phyloP scores from a whole-genome alignment of 2,113 vertebrate species.

The Pterophyllum scalare region DNA sequence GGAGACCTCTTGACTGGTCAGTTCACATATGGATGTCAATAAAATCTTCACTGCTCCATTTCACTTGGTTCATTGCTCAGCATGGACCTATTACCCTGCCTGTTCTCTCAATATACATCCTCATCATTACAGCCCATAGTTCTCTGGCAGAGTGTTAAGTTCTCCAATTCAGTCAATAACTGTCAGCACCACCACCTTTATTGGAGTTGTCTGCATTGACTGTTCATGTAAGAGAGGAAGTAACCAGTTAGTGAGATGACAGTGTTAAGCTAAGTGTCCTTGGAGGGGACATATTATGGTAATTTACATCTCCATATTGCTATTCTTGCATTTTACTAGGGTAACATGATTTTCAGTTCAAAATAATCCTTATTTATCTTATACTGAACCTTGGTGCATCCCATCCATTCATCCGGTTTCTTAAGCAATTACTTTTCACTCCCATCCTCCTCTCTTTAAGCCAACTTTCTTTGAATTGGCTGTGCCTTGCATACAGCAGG shows the following conservation, averaged over 20 bases:
- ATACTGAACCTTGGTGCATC: too few species aligned
- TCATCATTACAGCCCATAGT: constrained; percentile 25
- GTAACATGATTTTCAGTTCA: neutral
- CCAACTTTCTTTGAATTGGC: too few species aligned
- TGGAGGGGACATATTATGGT: neutral
- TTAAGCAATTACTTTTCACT: too few species aligned
- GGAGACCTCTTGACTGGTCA: constrained; percentile 97
- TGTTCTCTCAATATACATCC: constrained; percentile 26
- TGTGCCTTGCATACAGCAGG: too few species aligned
- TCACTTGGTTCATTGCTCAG: constrained; percentile 41
- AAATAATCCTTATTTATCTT: too few species aligned
- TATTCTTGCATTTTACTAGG: neutral
- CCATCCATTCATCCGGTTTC: too few species aligned
- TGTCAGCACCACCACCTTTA: constrained; percentile 52
- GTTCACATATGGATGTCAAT: constrained; percentile 63
- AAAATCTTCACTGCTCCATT: constrained; percentile 49
- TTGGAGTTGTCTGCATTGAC: constrained; percentile 15
- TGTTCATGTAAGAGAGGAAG: constrained; percentile 46
- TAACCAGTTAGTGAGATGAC: neutral
- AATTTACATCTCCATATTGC: neutral
- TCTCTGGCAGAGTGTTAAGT: constrained; percentile 26
- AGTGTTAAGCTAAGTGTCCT: neutral
- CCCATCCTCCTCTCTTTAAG: too few species aligned
- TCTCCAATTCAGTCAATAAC: constrained; percentile 55
- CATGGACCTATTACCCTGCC: constrained; percentile 5